These are phyloP conservation scores for Ctena decussata DNA, from an alignment of 2,888 invertebrate species.

Conservation along the genomic window DNA sequence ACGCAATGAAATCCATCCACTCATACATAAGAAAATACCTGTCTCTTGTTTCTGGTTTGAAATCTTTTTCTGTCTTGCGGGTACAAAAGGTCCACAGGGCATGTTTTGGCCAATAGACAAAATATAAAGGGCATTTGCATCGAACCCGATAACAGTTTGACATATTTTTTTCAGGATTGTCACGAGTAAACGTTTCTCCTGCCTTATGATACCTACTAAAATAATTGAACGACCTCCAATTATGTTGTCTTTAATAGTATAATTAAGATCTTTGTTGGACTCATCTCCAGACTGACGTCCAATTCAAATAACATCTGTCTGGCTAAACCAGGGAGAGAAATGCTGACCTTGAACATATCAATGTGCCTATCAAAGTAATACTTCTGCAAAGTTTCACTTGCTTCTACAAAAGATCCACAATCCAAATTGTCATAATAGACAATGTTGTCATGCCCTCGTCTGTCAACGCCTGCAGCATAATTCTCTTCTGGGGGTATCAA, in stretches of 20 bases:
- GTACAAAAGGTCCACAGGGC: conserved; percentile 44
- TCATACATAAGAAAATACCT: conserved; percentile 23
- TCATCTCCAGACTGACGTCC: conserved; percentile 1
- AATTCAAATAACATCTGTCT: background rate
- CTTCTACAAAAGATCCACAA: background rate
- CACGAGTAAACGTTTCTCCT: conserved; percentile 23
- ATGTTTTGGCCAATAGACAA: conserved; percentile 43
- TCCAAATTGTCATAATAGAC: background rate
- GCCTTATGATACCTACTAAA: conserved; percentile 30
- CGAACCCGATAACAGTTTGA: conserved; percentile 42
- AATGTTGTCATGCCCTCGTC: background rate
- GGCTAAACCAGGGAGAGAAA: background rate
- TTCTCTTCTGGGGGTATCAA: background rate
- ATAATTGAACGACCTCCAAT: conserved; percentile 40
- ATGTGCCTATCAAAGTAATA: background rate
- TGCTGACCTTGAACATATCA: background rate
- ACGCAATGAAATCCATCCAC: conserved; percentile 48
- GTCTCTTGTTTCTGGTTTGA: conserved; percentile 44
- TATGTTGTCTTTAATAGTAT: conserved; percentile 37
- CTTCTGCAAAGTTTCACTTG: background rate
- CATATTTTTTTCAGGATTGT: conserved; percentile 20
- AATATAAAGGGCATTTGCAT: conserved; percentile 54
- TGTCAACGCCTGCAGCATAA: background rate
- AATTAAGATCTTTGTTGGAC: conserved; percentile 20
- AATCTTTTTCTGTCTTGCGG: conserved; percentile 33